Conservation (phyloP, 1,140 invertebrate species). For the Tribolium madens region DNA sequence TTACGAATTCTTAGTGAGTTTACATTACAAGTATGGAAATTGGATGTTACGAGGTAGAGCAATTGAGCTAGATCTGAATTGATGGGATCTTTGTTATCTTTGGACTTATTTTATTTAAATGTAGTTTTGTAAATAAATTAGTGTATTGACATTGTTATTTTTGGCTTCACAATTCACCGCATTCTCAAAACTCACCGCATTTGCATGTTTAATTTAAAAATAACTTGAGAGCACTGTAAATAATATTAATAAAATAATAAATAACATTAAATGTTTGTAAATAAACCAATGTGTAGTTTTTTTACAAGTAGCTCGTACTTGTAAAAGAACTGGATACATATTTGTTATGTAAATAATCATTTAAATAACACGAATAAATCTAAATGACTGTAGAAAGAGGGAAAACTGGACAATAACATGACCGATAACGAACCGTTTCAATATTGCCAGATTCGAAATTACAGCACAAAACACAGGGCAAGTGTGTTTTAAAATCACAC, state of each 20-base stretch:
- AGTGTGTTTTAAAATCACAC: not conserved
- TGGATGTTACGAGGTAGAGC: conserved; percentile 19
- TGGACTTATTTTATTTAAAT: conserved; percentile 1
- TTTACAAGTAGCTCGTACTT: conserved; percentile 21
- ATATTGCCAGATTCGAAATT: not conserved
- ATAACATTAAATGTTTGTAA: conserved; percentile 35
- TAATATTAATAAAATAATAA: conserved; percentile 15
- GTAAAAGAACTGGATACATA: conserved; percentile 19
- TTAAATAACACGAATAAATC: conserved; percentile 25
- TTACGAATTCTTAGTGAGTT: conserved; percentile 1
- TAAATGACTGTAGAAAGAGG: not conserved
- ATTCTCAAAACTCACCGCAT: conserved; percentile 34
- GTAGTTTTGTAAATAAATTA: conserved; percentile 23
- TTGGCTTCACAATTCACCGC: conserved; percentile 25
- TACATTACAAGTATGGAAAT: conserved; percentile 13
- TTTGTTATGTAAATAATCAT: conserved; percentile 27
- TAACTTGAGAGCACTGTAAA: conserved; percentile 22
- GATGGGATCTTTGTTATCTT: not conserved
- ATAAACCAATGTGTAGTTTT: conserved; percentile 10
- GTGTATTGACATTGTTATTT: conserved; percentile 12
- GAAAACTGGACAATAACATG: not conserved
- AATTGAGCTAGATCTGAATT: conserved; percentile 9
- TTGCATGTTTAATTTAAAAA: conserved; percentile 30
- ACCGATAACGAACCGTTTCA: not conserved
- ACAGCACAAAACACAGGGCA: not conserved